phyloP scores from a whole-genome alignment of 2,113 vertebrate species.

The Pseudorectes ferrugineus region DNA sequence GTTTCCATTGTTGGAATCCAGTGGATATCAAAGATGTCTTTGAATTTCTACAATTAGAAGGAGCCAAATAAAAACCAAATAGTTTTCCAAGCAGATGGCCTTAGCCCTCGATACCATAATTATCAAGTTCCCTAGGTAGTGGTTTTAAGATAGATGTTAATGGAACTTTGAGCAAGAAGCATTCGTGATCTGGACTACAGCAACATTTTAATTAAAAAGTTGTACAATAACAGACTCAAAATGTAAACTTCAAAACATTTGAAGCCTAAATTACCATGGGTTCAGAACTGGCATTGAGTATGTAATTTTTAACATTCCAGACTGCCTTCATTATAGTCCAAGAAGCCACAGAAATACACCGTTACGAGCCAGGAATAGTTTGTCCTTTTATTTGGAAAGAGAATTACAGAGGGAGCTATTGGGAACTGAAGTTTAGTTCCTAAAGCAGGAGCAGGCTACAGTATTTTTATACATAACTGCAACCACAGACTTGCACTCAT shows the following conservation, averaged over 20 bases:
- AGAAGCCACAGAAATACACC: conserved; percentile 82
- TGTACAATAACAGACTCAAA: conserved; percentile 56
- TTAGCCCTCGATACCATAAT: not conserved
- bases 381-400: conserved; percentile 83
- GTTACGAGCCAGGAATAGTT: conserved; percentile 78
- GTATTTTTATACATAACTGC: conserved; percentile 76
- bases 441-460: conserved; percentile 62
- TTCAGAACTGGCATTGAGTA: conserved; percentile 51
- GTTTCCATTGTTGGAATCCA: conserved; percentile 34
- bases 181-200: not conserved
- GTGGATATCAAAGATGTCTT: conserved; percentile 46
- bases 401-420: conserved; percentile 78
- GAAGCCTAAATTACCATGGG: conserved; percentile 65
- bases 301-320: conserved; percentile 75
- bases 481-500: conserved; percentile 72
- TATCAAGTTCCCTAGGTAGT: not conserved
- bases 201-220: conserved; percentile 58
- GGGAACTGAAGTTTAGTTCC: conserved; percentile 63
- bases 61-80: conserved; percentile 42
- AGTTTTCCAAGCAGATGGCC: conserved; percentile 27
- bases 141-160: conserved; percentile 18
- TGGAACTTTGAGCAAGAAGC: not conserved
- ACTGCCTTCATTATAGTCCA: conserved; percentile 71
- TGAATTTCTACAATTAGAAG: conserved; percentile 51
- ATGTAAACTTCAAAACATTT: conserved; percentile 44